Percentiles rank a stretch among this genome's conserved stretches.
These are phyloP conservation scores for Rhogogaster chlorosoma DNA, from an alignment of 2,888 invertebrate species.

Conservation along the genomic window DNA sequence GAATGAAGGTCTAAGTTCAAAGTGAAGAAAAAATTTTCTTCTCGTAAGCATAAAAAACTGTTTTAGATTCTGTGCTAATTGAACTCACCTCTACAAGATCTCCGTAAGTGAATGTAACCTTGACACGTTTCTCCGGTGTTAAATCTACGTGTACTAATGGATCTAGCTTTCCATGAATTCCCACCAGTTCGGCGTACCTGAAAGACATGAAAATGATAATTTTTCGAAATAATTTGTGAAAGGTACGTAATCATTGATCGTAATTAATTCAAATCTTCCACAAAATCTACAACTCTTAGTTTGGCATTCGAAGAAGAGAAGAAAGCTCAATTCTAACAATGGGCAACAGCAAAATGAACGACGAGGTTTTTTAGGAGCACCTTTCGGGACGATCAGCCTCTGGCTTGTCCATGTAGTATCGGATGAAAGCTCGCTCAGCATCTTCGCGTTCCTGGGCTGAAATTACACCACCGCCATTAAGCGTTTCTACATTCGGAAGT, in stretches of 20 bases:
- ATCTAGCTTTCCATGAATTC: conserved; percentile 93
- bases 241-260: neutral
- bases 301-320: neutral
- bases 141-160: conserved; percentile 94
- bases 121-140: conserved; percentile 91
- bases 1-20: neutral
- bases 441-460: conserved; percentile 92
- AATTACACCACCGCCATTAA: conserved; percentile 94
- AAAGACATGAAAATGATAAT: conserved; percentile 61
- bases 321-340: neutral
- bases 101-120: conserved; percentile 91
- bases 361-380: conserved; percentile 73
- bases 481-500: conserved; percentile 89
- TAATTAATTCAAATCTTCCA: neutral
- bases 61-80: neutral
- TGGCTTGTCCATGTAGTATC: conserved; percentile 94
- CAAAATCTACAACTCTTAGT: neutral
- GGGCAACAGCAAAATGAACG: conserved; percentile 40
- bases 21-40: neutral
- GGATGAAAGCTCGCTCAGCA: conserved; percentile 95
- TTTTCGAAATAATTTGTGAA: neutral
- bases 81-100: conserved; percentile 83
- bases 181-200: conserved; percentile 90
- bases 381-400: conserved; percentile 90
- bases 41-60: neutral